These are phyloP conservation scores for Plutomurus gul DNA, from an alignment of 1,140 invertebrate species.

Conservation along the genomic window DNA sequence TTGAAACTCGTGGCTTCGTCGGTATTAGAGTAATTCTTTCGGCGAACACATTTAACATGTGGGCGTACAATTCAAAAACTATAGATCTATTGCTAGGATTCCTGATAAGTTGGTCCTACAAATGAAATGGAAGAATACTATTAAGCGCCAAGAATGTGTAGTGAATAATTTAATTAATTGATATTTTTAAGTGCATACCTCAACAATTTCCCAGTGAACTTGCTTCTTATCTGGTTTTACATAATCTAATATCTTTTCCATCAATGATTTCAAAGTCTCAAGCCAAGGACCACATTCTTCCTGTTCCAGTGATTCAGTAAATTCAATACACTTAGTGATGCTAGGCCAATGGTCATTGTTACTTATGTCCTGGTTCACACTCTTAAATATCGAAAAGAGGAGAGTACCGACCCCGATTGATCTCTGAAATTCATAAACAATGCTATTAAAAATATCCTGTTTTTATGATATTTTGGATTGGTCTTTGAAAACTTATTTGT, in stretches of 20 bases:
- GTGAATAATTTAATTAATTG: background rate
- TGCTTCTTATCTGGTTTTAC: background rate
- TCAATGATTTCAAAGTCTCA: background rate
- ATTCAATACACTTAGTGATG: conserved; percentile 19
- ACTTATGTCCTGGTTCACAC: background rate
- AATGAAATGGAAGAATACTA: background rate
- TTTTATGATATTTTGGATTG: background rate
- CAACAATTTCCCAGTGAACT: background rate
- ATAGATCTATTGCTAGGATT: no score
- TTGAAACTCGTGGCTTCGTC: background rate
- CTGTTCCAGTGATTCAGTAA: background rate
- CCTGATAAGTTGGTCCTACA: background rate
- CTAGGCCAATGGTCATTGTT: background rate
- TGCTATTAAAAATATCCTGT: background rate
- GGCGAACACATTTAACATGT: background rate
- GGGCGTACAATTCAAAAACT: background rate
- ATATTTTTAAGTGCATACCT: background rate
- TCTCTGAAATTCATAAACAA: conserved; percentile 7
- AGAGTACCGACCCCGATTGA: conserved; percentile 35
- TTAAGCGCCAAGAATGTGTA: background rate
- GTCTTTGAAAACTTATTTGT: no score
- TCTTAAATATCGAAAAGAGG: conserved; percentile 38
- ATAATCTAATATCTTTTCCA: conserved; percentile 5
- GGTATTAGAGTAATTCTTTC: background rate
- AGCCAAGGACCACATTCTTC: background rate